These are phyloP conservation scores for Drosophila pandora DNA, from an alignment of 1,140 invertebrate genomes.

Conservation along the genomic window DNA sequence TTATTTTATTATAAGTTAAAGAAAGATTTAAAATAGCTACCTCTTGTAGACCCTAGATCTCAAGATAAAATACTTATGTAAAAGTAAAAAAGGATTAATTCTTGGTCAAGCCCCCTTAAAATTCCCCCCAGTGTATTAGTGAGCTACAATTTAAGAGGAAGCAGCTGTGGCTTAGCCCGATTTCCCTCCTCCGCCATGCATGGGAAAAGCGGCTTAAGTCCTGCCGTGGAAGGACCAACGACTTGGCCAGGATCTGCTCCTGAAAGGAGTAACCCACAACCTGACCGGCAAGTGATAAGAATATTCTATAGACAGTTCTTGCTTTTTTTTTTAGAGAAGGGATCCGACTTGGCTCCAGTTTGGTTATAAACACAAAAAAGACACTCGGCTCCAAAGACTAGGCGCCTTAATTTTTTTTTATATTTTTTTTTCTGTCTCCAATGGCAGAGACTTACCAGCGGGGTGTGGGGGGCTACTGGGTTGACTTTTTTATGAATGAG, in stretches of 20 bases:
- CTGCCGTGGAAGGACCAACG: neutral
- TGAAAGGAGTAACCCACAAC: neutral
- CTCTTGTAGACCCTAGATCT: no score
- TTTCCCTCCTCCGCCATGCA: conserved; percentile 35
- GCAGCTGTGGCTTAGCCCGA: conserved; percentile 39
- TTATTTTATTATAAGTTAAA: no score
- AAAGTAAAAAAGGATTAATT: no score
- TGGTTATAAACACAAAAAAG: conserved; percentile 23
- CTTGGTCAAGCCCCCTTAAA: neutral
- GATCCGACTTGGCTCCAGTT: conserved; percentile 5
- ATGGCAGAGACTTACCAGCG: neutral
- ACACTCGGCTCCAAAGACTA: conserved; percentile 7
- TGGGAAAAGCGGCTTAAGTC: conserved; percentile 42
- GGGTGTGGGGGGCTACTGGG: neutral
- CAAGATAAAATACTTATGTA: no score
- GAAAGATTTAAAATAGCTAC: no score
- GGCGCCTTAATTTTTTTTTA: neutral
- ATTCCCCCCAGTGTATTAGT: neutral
- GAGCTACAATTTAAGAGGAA: conserved; percentile 15
- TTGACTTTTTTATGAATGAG: neutral
- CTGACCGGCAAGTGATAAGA: conserved; percentile 28
- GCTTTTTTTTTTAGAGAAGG: neutral
- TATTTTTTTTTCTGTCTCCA: conserved; percentile 27
- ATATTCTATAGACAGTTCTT: conserved; percentile 1
- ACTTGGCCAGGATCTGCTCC: conserved; percentile 1